Base-by-base conservation (phyloP, 30 jellyfish, hydroid and myxozoan species). In the Aurelia coerulea region DNA sequence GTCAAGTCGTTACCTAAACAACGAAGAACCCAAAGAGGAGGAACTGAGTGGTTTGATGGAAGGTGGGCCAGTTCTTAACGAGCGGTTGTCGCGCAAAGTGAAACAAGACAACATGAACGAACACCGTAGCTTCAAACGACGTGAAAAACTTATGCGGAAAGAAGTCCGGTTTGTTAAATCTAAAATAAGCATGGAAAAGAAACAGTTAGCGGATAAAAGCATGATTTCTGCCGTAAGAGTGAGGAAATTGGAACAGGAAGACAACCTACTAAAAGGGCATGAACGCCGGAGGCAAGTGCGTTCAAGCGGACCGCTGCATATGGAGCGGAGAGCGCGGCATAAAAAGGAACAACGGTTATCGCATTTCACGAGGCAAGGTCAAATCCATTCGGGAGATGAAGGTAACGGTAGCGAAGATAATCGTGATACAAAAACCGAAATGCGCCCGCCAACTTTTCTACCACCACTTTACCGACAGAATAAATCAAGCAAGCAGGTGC, bases 381-480 rank as follows among this genome's bases (percentile, higher is more conserved):
- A 58, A 10, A 65, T 39, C 1, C 62, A 68, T 15, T 8, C 63
- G 51, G 35, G 31, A 1, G 83, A 50, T 54, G 73, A 71, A 33
- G 74, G 86, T 19, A 79, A 83, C 70, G 72, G 84, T 60, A 86
- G 64, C 50, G 73, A 76, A 19, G 92, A 83, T 1, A 56, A 42
- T 58, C 68, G 74, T 17, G 86, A 18, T 9, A 39, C 76, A 0
- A 62, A 70, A 33, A 50, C 60, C 14, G 83, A 54, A 35, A 32
- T 71, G 14, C 56, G 86, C n/a, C 92, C 92, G 5, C 92, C 92
- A 79, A 86, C 92, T 1, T 73, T 83, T 12, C 68, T 83, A 7
- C 92, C 92, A 52, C 92, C 92, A 46, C 71, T 83, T 35, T 83
- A 83, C 74, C 86, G 92, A 46, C 92, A 83, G 50, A 56, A 83